Percentiles rank a stretch among this genome's conserved stretches.
Conservation (phyloP, 2,113 vertebrate genomes). For the Ceyx cyanopectus region DNA sequence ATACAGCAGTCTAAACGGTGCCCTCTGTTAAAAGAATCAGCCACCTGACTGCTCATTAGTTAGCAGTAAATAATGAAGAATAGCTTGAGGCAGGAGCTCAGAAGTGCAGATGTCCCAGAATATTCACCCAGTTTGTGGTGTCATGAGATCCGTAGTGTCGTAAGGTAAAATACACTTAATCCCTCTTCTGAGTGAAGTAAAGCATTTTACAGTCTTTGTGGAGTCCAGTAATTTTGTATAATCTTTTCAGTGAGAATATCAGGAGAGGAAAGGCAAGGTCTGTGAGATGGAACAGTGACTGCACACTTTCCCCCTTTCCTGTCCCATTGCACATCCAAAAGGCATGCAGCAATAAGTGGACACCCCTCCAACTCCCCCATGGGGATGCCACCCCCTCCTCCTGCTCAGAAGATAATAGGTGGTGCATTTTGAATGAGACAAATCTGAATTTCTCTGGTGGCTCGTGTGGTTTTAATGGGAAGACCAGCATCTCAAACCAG, state of each 20-base stretch:
- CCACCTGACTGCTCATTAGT: constrained; percentile 61
- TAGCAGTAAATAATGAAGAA: constrained; percentile 68
- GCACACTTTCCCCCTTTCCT: neutral
- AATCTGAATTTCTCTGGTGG: neutral
- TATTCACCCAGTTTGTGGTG: constrained; percentile 56
- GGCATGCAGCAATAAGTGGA: neutral
- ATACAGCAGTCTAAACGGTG: constrained; percentile 35
- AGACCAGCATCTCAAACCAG: neutral
- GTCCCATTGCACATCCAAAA: accelerated
- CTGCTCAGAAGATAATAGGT: neutral
- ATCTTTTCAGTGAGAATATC: constrained; percentile 53
- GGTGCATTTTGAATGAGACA: neutral
- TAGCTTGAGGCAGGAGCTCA: constrained; percentile 46
- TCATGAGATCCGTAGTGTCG: constrained; percentile 35
- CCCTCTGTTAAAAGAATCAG: constrained; percentile 63
- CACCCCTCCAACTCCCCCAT: neutral
- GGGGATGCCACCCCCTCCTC: accelerated
- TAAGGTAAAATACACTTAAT: constrained; percentile 23
- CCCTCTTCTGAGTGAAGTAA: constrained; percentile 38
- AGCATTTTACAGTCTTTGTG: constrained; percentile 34
- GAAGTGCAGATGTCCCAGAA: constrained; percentile 51
- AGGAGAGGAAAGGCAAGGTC: neutral
- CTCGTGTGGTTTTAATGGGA: neutral
- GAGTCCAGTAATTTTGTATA: constrained; percentile 42
- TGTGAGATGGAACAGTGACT: neutral